These are phyloP conservation scores for Laticauda laticaudata DNA, from an alignment of 2,113 vertebrate species.

Conservation along the genomic window DNA sequence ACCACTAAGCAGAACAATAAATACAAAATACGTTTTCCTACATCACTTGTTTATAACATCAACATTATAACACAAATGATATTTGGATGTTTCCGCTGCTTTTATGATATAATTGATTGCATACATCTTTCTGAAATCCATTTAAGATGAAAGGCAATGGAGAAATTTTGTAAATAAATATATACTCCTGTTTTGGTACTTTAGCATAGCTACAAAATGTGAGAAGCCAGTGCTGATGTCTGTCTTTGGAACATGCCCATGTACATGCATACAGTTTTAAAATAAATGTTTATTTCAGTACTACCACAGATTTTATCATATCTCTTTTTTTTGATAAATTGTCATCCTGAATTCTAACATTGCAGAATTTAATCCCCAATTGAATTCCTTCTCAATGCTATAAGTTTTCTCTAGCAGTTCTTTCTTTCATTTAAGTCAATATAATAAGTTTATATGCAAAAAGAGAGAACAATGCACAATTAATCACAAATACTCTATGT, in stretches of 20 bases:
- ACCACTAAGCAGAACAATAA: background rate
- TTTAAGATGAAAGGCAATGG: background rate
- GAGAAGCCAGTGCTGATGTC: background rate
- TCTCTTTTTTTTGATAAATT: background rate
- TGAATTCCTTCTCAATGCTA: background rate
- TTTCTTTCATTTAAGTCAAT: background rate
- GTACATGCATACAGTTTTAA: background rate
- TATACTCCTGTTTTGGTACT: background rate
- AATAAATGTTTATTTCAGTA: background rate
- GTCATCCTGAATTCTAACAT: background rate
- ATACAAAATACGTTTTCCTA: background rate
- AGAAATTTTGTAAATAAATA: background rate
- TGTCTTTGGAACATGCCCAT: background rate
- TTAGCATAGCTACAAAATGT: background rate
- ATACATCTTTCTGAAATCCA: background rate
- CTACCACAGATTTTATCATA: background rate
- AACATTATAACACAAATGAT: background rate
- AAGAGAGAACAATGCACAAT: background rate
- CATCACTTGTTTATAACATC: background rate
- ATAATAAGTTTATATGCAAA: background rate
- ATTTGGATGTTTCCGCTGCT: background rate
- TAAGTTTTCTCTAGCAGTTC: background rate
- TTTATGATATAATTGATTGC: background rate
- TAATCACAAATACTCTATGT: background rate
- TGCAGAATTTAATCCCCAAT: background rate